A percentile compares a stretch with the other conserved stretches of the same genome.
Evolutionary conservation across 2,888 invertebrate genomes (phyloP).

Genomic region (Ormyrus rosae): DNA sequence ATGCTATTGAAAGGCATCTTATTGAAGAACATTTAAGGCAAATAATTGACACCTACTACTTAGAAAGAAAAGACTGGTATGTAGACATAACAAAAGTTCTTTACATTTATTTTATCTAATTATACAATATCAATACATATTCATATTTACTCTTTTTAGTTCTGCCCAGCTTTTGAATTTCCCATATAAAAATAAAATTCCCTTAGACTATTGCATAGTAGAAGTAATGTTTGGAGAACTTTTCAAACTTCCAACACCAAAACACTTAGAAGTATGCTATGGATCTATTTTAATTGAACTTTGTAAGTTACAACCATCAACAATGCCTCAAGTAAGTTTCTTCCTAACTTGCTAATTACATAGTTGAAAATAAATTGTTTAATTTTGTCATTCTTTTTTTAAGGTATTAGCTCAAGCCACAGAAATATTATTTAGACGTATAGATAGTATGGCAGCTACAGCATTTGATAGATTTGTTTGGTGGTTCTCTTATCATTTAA

Average conservation of each 20-base stretch:
- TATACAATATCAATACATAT: too few relatives aligned
- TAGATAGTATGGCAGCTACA: constrained; percentile 97
- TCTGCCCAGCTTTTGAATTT: constrained; percentile 94
- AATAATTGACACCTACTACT: constrained; percentile 91
- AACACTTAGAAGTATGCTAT: constrained; percentile 93
- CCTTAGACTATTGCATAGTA: constrained; percentile 97
- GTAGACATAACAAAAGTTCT: constrained; percentile 55
- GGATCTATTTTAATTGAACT: constrained; percentile 97
- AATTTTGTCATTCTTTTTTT: constrained; percentile 26
- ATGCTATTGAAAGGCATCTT: constrained; percentile 97
- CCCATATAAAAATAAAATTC: constrained; percentile 94
- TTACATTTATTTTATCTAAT: neutral
- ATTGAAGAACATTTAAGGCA: constrained; percentile 98
- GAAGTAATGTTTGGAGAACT: constrained; percentile 97
- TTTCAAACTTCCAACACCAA: constrained; percentile 93
- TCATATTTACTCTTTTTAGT: constrained; percentile 72
- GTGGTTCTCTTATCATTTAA: constrained; percentile 99
- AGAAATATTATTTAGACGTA: constrained; percentile 95
- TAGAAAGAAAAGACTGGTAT: constrained; percentile 95
- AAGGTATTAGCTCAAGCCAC: constrained; percentile 96
- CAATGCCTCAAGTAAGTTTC: constrained; percentile 89
- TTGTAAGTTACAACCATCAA: constrained; percentile 96
- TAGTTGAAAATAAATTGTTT: too few relatives aligned
- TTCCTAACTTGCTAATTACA: too few relatives aligned
- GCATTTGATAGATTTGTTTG: constrained; percentile 97